A percentile compares a stretch with the other conserved stretches of the same genome.
Conservation (phyloP, 2,797 vertebrate genomes). For the Micromesistius poutassou region DNA sequence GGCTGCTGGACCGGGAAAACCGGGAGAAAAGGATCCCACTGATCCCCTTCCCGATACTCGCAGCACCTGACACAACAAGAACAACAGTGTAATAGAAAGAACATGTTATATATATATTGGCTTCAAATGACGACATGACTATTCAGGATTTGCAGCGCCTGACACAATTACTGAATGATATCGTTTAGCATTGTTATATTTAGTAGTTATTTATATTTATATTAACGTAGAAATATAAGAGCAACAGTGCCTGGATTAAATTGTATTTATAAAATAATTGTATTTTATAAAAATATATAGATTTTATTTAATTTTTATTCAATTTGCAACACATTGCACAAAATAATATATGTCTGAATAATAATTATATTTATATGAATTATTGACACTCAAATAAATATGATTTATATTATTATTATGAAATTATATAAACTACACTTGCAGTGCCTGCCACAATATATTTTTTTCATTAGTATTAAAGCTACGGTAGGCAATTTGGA, state of each 20-base stretch:
- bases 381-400: not conserved
- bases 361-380: not conserved
- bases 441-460: not conserved
- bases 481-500: too few species aligned
- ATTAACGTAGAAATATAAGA: not conserved
- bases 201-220: not conserved
- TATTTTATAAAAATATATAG: too few species aligned
- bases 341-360: too few species aligned
- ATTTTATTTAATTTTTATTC: too few species aligned
- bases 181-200: too few species aligned
- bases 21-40: conserved; percentile 93
- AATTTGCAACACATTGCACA: too few species aligned
- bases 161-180: not conserved
- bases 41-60: conserved; percentile 91
- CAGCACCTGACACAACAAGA: conserved; percentile 76
- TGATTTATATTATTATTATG: not conserved
- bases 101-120: not conserved
- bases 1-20: conserved; percentile 82
- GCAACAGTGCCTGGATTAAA: not conserved
- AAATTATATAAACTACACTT: not conserved
- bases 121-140: not conserved
- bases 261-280: too few species aligned
- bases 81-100: not conserved
- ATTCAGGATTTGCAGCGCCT: not conserved
- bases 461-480: too few species aligned